Percentiles rank a stretch among this genome's conserved stretches.
These are phyloP conservation scores for Myiozetetes cayanensis DNA, from an alignment of 2,113 vertebrate genomes.

Conservation along the genomic window DNA sequence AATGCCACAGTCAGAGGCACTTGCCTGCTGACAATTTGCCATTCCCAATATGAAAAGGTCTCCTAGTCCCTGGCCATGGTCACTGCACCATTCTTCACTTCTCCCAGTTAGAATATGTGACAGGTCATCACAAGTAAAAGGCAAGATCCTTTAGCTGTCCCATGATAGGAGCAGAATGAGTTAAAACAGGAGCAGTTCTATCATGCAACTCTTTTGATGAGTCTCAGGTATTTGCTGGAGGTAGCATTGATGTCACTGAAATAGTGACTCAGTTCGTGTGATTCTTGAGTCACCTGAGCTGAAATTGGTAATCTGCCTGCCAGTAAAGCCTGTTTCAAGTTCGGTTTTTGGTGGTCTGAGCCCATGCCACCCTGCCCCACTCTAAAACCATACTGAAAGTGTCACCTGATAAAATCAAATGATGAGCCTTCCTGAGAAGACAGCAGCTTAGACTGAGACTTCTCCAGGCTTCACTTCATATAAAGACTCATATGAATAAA, in stretches of 20 bases:
- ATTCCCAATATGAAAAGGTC: background rate
- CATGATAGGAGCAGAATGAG: background rate
- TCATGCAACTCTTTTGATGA: background rate
- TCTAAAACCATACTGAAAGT: background rate
- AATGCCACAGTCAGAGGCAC: background rate
- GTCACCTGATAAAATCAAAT: background rate
- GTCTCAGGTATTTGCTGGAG: background rate
- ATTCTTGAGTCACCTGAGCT: slow-evolving; percentile 8
- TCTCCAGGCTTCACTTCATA: background rate
- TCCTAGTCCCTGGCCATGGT: background rate
- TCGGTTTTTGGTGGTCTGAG: background rate
- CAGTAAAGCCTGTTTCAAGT: slow-evolving; percentile 11
- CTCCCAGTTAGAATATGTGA: background rate
- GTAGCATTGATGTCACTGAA: background rate
- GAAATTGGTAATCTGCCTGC: background rate
- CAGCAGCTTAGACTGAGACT: background rate
- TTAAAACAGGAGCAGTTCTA: background rate
- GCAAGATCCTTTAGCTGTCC: background rate
- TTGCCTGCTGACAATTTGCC: background rate
- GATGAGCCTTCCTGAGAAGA: background rate
- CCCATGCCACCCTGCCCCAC: too few relatives aligned
- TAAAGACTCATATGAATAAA: background rate
- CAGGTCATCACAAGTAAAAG: background rate
- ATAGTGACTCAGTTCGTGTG: background rate
- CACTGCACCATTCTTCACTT: background rate